Evolutionary conservation across 2,888 invertebrate genomes (phyloP).

Genomic region (Axea sp.): DNA sequence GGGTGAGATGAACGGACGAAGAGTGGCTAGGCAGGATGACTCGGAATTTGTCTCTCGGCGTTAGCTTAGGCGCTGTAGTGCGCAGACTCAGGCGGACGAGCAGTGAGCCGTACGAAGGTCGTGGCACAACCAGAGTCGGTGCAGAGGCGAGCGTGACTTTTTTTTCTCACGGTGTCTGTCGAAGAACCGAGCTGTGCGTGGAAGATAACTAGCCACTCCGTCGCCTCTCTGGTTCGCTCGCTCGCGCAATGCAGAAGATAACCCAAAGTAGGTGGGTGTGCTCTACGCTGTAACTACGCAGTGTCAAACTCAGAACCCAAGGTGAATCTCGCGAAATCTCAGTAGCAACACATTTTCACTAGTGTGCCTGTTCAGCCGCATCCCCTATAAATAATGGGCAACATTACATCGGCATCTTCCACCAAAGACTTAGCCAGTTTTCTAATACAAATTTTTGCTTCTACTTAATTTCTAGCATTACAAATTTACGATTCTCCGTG

Average conservation of each 20-base stretch:
- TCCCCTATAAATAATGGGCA: constrained; percentile 79
- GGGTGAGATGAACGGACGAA: constrained; percentile 74
- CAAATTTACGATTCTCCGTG: too few species aligned
- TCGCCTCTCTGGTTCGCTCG: constrained; percentile 65
- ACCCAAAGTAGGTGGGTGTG: constrained; percentile 78
- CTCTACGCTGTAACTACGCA: constrained; percentile 78
- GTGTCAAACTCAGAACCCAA: constrained; percentile 78
- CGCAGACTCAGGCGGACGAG: constrained; percentile 67
- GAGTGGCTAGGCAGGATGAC: constrained; percentile 72
- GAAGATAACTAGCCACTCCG: constrained; percentile 72
- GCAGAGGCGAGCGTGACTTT: constrained; percentile 70
- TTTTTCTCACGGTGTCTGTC: constrained; percentile 70
- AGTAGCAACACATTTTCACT: constrained; percentile 75
- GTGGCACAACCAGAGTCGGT: constrained; percentile 70
- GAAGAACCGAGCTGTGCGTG: constrained; percentile 76
- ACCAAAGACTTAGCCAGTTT: constrained; percentile 68
- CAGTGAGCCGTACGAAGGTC: constrained; percentile 72
- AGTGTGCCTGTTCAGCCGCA: constrained; percentile 77
- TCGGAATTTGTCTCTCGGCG: constrained; percentile 66
- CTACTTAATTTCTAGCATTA: too few species aligned
- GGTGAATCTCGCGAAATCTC: constrained; percentile 78
- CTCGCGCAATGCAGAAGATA: constrained; percentile 77
- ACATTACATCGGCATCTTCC: constrained; percentile 76
- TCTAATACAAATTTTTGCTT: too few species aligned
- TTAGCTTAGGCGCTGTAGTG: constrained; percentile 66